Evolutionary conservation across 2,888 invertebrate genomes (phyloP), one percentile per base, ranked within the genome.

Genomic region (Plusia festucae): DNA sequence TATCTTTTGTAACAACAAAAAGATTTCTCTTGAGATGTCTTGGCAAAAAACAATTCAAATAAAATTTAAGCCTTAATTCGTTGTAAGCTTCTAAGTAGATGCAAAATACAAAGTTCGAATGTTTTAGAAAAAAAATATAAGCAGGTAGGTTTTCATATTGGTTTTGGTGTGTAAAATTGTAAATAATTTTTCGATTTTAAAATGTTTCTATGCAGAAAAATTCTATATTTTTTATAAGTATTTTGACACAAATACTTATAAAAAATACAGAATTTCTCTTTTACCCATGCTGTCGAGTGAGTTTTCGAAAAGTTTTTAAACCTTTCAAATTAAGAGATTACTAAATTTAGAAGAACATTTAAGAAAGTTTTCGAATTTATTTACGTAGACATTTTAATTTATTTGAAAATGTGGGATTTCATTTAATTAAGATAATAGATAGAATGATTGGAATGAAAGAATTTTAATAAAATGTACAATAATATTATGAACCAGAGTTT

Each of bases 401-500:
- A 13, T 0, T 8, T 32, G 13, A 32, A 13, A 9, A 15, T 13
- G 0, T 34, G 32, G 13, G 7, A 34, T 13, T 40, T 49, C 3
- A 18, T 46, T 27, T 8, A 46, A 46, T 16, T 46, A 16, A 46
- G 18, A 24, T 8, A 40, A 40, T 65, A 46, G 30, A 34, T 32
- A 49, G 20, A 18, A 60, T 69, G 49, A 71, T 30, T 59, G 55
- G 52, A 24, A 24, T 51, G n/a, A n/a, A n/a, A 30, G 4, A 51
- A 27, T 24, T 56, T 32, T 58, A 9, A 30, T 30, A 9, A 55
- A 57, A 20, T 67, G 54, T 49, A 68, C 60, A 57, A 54, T n/a
- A n/a, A n/a, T 62, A 40, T 9, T 53, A 51, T 60, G 62, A 34
- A 9, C 3, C 53, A 46, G 56, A 68, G 49, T 62, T 60, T 20